Percentiles rank a stretch among this genome's conserved stretches.
Evolutionary conservation across 2,113 vertebrate species (phyloP).

Genomic region (Periophthalmodon schlosseri): DNA sequence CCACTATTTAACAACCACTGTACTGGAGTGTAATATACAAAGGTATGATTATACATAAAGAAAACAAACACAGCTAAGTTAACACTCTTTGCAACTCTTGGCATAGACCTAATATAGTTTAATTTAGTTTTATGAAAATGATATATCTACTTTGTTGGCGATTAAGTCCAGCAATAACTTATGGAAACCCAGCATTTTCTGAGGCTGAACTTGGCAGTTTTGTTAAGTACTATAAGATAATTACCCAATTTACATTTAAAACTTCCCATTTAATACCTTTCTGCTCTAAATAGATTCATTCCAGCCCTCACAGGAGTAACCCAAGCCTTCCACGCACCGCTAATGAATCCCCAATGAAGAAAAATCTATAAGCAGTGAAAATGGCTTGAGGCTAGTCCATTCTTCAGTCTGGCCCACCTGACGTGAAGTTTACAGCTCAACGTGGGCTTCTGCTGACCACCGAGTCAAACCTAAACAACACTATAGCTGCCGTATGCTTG

Average conservation of each 20-base stretch:
- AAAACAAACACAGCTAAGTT: background rate
- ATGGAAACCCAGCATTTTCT: background rate
- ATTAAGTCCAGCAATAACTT: background rate
- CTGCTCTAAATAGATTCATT: background rate
- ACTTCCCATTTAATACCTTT: background rate
- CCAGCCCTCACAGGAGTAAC: background rate
- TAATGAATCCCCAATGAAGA: conserved; percentile 26
- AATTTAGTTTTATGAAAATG: background rate
- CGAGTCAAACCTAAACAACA: conserved; percentile 32
- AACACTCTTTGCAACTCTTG: no score
- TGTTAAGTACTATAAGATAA: background rate
- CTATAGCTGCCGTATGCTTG: conserved; percentile 23
- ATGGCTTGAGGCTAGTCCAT: conserved; percentile 36
- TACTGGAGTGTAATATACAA: no score
- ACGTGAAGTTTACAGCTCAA: conserved; percentile 48
- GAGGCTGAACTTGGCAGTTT: background rate
- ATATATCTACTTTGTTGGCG: background rate
- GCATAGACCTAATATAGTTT: background rate
- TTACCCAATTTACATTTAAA: background rate
- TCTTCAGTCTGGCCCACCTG: conserved; percentile 36
- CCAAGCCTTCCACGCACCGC: background rate
- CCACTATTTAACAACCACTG: background rate
- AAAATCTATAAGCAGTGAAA: conserved; percentile 30
- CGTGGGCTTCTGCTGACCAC: conserved; percentile 37
- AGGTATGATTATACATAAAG: background rate